A percentile compares a stretch with the other conserved stretches of the same genome.
Evolutionary conservation across 2,888 invertebrate species (phyloP).

Genomic region (Agrypnus murinus): DNA sequence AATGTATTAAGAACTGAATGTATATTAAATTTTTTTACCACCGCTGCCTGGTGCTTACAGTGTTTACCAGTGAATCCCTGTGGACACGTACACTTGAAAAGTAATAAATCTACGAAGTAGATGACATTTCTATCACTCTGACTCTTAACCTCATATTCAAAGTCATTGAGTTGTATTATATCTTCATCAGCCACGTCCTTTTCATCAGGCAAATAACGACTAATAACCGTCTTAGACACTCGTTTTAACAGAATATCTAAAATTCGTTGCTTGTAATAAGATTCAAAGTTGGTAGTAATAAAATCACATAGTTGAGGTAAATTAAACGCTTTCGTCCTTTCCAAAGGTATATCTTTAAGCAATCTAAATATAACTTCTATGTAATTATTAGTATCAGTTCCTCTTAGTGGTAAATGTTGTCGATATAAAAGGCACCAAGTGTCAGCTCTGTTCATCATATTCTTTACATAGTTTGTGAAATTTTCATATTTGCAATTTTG

Average conservation of each 20-base stretch:
- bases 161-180: background rate
- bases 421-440: background rate
- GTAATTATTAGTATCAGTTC: background rate
- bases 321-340: conserved; percentile 34
- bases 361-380: conserved; percentile 15
- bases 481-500: background rate
- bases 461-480: background rate
- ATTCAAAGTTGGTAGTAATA: conserved; percentile 8
- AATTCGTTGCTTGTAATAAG: background rate
- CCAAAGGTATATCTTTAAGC: no score
- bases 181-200: background rate
- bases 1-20: background rate
- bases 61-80: background rate
- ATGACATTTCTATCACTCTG: background rate
- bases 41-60: conserved; percentile 6
- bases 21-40: background rate
- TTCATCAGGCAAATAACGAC: background rate
- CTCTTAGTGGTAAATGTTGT: background rate
- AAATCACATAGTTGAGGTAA: background rate
- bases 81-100: background rate
- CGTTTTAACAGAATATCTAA: background rate
- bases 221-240: background rate
- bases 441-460: background rate
- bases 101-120: background rate
- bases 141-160: background rate